Evolutionary conservation across 2,113 vertebrate genomes (phyloP).

Genomic region (Sarotherodon lohbergeri): DNA sequence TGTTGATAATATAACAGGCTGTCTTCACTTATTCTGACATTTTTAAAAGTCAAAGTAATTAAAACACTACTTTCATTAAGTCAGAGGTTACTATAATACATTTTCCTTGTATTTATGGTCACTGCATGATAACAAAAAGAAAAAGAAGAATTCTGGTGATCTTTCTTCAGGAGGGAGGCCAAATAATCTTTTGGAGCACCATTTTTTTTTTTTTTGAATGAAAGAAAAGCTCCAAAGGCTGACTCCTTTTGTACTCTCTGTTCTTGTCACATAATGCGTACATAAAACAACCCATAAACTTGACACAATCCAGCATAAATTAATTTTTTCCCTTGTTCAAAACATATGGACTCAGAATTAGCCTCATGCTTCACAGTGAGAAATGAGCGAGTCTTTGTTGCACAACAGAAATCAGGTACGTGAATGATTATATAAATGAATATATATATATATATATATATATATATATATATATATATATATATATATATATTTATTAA

Average conservation of each 20-base stretch:
- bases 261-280: background rate
- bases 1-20: background rate
- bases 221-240: background rate
- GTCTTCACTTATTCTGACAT: background rate
- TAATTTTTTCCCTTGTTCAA: background rate
- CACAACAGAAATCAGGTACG: background rate
- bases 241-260: background rate
- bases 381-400: background rate
- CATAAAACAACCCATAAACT: background rate
- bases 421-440: background rate
- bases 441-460: too few species aligned
- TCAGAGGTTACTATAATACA: background rate
- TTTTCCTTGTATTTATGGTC: background rate
- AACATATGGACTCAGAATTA: background rate
- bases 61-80: background rate
- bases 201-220: background rate
- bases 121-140: background rate
- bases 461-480: too few species aligned
- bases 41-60: background rate
- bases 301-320: background rate
- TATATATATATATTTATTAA: background rate
- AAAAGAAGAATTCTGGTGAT: background rate
- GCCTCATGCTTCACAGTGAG: background rate
- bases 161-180: background rate
- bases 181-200: background rate